Conservation (phyloP, 2,888 invertebrate genomes). For the Andrena bicolor region DNA sequence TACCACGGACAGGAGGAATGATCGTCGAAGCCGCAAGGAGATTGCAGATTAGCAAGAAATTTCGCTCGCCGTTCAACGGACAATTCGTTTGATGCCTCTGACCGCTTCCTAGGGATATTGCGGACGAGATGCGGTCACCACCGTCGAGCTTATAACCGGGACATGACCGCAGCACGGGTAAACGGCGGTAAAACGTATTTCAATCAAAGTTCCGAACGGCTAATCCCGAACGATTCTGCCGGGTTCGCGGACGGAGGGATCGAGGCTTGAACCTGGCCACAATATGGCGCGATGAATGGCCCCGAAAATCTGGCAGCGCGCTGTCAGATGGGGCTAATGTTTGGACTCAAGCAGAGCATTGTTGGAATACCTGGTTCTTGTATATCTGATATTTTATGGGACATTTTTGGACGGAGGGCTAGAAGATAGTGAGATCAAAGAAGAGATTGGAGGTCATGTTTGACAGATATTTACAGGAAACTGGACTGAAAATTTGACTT, state of each 20-base stretch:
- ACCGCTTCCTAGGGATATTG: conserved; percentile 56
- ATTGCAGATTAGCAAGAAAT: conserved; percentile 40
- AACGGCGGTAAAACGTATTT: conserved; percentile 81
- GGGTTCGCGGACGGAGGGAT: conserved; percentile 64
- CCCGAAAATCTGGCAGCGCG: conserved; percentile 29
- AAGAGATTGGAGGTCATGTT: too few species aligned
- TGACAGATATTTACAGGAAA: too few species aligned
- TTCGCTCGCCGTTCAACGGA: conserved; percentile 32
- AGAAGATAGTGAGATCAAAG: too few species aligned
- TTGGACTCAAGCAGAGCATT: not conserved
- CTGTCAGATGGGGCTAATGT: conserved; percentile 10
- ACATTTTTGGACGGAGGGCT: too few species aligned
- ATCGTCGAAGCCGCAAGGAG: conserved; percentile 17
- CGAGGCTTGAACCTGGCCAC: conserved; percentile 58
- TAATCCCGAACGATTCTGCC: conserved; percentile 68
- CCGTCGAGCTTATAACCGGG: conserved; percentile 63
- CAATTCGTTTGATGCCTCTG: conserved; percentile 52
- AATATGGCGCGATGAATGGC: conserved; percentile 47
- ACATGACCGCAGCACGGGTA: conserved; percentile 74
- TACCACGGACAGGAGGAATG: not conserved
- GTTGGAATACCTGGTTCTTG: not conserved
- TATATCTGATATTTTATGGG: not conserved
- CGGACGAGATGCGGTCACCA: conserved; percentile 65
- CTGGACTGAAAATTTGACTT: too few species aligned
- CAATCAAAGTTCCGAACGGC: conserved; percentile 80